These are phyloP conservation scores for Drosophila miranda DNA, from an alignment of 1,140 invertebrate species.

Conservation along the genomic window DNA sequence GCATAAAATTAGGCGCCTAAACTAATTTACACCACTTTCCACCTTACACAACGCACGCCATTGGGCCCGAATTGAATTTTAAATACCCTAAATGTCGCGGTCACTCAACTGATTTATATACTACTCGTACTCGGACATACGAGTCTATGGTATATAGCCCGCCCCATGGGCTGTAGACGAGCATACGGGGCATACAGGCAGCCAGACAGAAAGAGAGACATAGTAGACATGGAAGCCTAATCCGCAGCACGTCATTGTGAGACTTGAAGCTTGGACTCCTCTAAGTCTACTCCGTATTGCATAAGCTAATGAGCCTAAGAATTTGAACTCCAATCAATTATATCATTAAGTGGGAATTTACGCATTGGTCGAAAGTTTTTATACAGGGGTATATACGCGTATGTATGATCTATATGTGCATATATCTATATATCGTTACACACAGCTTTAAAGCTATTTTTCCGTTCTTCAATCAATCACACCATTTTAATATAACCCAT, in stretches of 20 bases:
- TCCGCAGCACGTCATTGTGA: slow-evolving; percentile 22
- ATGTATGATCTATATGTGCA: not conserved
- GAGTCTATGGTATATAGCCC: slow-evolving; percentile 8
- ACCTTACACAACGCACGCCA: slow-evolving; percentile 5
- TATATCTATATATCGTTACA: too few species aligned
- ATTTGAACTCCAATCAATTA: too few species aligned
- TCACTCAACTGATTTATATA: slow-evolving; percentile 45
- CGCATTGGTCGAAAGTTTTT: too few species aligned
- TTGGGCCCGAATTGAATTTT: slow-evolving; percentile 45
- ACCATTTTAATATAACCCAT: not conserved
- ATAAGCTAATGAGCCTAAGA: slow-evolving; percentile 30
- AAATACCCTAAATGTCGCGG: slow-evolving; percentile 48
- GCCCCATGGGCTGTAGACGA: not conserved
- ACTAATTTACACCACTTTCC: slow-evolving; percentile 42
- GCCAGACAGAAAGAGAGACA: slow-evolving; percentile 1
- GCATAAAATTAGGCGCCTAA: slow-evolving; percentile 32
- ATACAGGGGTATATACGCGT: too few species aligned
- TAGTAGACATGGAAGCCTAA: slow-evolving; percentile 36
- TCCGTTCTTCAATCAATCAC: slow-evolving; percentile 7
- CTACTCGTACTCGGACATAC: not conserved
- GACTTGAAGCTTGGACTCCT: slow-evolving; percentile 4
- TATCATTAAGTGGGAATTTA: slow-evolving; percentile 23
- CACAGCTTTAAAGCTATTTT: too few species aligned
- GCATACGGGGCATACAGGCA: not conserved
- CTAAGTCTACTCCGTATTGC: slow-evolving; percentile 5